phyloP scores from a whole-genome alignment of 2,113 vertebrate genomes.

The Melierax canorus region DNA sequence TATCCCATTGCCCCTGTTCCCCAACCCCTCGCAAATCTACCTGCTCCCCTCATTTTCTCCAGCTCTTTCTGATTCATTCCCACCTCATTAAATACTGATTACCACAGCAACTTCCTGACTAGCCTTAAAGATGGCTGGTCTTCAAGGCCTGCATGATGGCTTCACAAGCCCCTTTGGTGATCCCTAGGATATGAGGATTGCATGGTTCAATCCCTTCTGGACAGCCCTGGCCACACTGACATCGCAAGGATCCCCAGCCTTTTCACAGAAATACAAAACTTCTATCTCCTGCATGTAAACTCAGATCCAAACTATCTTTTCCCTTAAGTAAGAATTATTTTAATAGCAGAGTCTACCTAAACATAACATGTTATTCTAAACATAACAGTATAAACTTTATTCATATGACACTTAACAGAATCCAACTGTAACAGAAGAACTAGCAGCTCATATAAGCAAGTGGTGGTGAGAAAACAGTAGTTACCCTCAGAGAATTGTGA shows the following conservation, averaged over 20 bases:
- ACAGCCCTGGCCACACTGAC: not conserved
- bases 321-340: not conserved
- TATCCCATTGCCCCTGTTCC: not conserved
- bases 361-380: not conserved
- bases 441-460: not conserved
- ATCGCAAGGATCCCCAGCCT: not conserved
- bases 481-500: not conserved
- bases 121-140: not conserved
- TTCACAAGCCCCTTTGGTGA: not conserved
- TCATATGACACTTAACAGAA: not conserved
- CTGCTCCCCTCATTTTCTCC: not conserved
- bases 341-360: not conserved
- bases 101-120: not conserved
- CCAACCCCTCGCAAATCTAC: not conserved
- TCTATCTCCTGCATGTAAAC: accelerated
- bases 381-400: not conserved
- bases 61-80: not conserved
- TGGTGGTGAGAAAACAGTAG: not conserved
- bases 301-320: not conserved
- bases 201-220: no score
- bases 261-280: not conserved
- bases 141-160: not conserved
- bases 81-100: not conserved
- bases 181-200: not conserved
- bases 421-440: not conserved